Evolutionary conservation across 2,888 invertebrate genomes (phyloP).

Genomic region (Philereme transversata): DNA sequence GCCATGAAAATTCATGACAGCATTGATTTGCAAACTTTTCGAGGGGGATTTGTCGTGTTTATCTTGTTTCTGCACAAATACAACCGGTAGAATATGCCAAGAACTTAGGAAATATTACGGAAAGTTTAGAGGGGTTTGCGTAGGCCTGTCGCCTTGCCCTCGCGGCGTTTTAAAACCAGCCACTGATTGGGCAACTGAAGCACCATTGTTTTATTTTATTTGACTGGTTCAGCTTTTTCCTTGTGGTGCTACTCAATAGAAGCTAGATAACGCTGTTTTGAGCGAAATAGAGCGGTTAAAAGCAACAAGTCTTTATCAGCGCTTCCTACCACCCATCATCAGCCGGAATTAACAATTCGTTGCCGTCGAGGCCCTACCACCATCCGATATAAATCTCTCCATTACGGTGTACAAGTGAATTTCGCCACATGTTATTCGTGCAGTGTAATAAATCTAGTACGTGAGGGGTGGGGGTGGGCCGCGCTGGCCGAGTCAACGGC

Average conservation of each 20-base stretch:
- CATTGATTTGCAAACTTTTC: slow-evolving; percentile 36
- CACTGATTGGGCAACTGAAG: too few relatives aligned
- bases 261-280: background rate
- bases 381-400: slow-evolving; percentile 50
- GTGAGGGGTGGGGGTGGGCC: slow-evolving; percentile 45
- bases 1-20: slow-evolving; percentile 39
- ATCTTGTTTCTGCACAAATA: slow-evolving; percentile 25
- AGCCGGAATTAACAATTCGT: slow-evolving; percentile 42
- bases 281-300: background rate
- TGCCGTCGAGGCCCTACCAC: slow-evolving; percentile 26
- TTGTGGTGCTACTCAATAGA: background rate
- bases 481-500: slow-evolving; percentile 49
- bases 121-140: background rate
- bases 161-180: too few relatives aligned
- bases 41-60: slow-evolving; percentile 27
- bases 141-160: too few relatives aligned
- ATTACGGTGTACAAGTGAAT: slow-evolving; percentile 58
- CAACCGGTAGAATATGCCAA: slow-evolving; percentile 3
- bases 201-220: too few relatives aligned
- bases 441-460: slow-evolving; percentile 57
- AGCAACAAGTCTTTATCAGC: slow-evolving; percentile 35
- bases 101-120: slow-evolving; percentile 1
- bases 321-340: slow-evolving; percentile 31
- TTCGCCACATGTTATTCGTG: slow-evolving; percentile 56
- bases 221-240: too few relatives aligned